Base-by-base conservation (phyloP, 2,113 vertebrate species). In the Pseudorasbora parva region DNA sequence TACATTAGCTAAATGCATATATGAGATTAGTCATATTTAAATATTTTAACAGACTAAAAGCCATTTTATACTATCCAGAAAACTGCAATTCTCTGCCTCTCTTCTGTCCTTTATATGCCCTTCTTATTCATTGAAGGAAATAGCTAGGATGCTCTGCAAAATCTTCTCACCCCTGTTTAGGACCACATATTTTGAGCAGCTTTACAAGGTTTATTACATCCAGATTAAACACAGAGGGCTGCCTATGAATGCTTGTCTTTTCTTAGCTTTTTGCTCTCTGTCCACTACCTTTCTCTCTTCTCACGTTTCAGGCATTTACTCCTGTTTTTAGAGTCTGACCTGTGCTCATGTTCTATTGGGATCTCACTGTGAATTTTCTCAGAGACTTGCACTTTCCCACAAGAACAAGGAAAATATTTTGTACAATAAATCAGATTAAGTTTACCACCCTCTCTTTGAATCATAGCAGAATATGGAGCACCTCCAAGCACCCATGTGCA, bases 101-200 rank as follows among this genome's bases (percentile, higher is more conserved):
- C 3, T 11, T 23, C 33, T 41, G 62, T 33, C 3, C 62, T 66
- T 66, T 66, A 64, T 6, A 21, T 19, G 30, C 15, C 30, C 15
- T 69, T 71, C 5, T 45, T 23, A 8, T 71, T 71, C 11, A 23
- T 21, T 45, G 41, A 68, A 11, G 8, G 41, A 68, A 41, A 37
- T 17, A 33, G 8, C 27, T 37, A 57, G 30, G n/a, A 27, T 62
- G 77, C 8, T 15, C n/a, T 66, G 25, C 68, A 47, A 47, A 71
- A 68, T 75, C 43, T 82, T 57, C 57, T 77, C 47, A 73, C 14
- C 56, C 23, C 72, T 81, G 56, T 54, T 81, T n/a, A 25, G 69
- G 30, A 60, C 27, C 60, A 69, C 37, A 23, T 86, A 79, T 86
- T 89, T 89, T 75, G 73, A 64, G 78, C 41, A 17, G 27, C 71